Evolutionary conservation across 2,797 vertebrate genomes (phyloP), one percentile per base, ranked within the genome.

Genomic region (Petrocephalus sullivani): DNA sequence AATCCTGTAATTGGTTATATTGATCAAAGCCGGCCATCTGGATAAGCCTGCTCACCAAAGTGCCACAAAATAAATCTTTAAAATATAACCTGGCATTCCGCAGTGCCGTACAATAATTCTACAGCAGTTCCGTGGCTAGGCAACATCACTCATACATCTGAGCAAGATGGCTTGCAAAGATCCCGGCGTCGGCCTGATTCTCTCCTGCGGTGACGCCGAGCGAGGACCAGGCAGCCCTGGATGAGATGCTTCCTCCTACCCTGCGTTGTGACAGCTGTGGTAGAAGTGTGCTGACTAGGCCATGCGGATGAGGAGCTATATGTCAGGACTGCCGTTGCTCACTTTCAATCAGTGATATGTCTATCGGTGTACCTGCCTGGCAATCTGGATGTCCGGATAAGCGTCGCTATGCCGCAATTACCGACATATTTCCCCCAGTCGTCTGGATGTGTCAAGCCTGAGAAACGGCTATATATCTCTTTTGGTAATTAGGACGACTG

Each of bases 211-310:
- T 21, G 56, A 60, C 0, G 54, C 16, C 16, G 33, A 58, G 86
- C 10, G 41, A 49, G n/a, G 16, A 58, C 41, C 58, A 49, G 86
- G 41, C 37, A 64, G 10, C 10, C 86, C 21, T 21, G 58, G 54
- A 49, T 46, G 41, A 49, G 46, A 67, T 3, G 58, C 19, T 46
- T 87, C 49, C 82, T 87, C 61, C 46, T 51, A 57, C 19, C 21
- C 60, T 87, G 58, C 60, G 1, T 49, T 49, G 60, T 64, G 86
- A 87, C 86, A 46, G 60, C 58, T 21, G 33, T 14, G 53, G 86
- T 87, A 41, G 14, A 86, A 86, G 54, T 86, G 28, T 86, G 85
- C 60, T 87, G 37, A 57, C 58, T 67, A 49, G 60, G 86, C 37
- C 86, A 53, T 53, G 23, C n/a, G 86, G 60, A 87, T n/a, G 19